These are phyloP conservation scores for Beroe forskalii DNA, from an alignment of 37 sponge, comb jelly and placozoan species.

Conservation along the genomic window DNA sequence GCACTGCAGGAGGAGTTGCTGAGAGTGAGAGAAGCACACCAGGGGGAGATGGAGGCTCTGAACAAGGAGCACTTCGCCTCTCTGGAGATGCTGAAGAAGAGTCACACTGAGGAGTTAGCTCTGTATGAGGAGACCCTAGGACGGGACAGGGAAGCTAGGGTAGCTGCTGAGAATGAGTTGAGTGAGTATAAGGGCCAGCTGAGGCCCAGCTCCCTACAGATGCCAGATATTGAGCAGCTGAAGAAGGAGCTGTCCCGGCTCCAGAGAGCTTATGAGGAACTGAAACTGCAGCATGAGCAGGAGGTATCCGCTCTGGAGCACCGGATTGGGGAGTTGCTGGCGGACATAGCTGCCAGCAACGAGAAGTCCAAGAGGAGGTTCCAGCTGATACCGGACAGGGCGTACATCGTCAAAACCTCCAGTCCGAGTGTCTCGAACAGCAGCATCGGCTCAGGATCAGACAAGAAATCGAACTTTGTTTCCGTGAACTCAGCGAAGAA, in stretches of 20 bases:
- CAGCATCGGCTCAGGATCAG: background rate
- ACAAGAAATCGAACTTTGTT: background rate
- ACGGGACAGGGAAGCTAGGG: conserved; percentile 11
- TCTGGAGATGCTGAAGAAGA: background rate
- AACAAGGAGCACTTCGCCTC: background rate
- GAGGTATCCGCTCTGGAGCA: conserved; percentile 24
- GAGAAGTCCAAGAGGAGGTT: conserved; percentile 15
- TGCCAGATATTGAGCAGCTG: conserved; percentile 32
- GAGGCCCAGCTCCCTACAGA: background rate
- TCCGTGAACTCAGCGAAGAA: background rate
- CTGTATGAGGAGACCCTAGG: background rate
- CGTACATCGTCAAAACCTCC: conserved; percentile 37
- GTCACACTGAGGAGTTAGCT: conserved; percentile 56
- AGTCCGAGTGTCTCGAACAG: conserved; percentile 23
- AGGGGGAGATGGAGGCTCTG: background rate
- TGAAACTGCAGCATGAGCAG: conserved; percentile 21
- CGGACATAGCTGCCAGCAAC: conserved; percentile 25
- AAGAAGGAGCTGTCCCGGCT: conserved; percentile 44
- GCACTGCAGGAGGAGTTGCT: conserved; percentile 4
- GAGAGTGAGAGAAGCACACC: background rate
- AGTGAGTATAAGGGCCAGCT: background rate
- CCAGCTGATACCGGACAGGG: conserved; percentile 47
- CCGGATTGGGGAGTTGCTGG: conserved; percentile 22
- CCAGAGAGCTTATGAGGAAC: background rate
- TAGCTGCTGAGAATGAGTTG: conserved; percentile 43